These are phyloP conservation scores for Botrylloides violaceus DNA, from an alignment of 23 tunicate species.

Conservation along the genomic window DNA sequence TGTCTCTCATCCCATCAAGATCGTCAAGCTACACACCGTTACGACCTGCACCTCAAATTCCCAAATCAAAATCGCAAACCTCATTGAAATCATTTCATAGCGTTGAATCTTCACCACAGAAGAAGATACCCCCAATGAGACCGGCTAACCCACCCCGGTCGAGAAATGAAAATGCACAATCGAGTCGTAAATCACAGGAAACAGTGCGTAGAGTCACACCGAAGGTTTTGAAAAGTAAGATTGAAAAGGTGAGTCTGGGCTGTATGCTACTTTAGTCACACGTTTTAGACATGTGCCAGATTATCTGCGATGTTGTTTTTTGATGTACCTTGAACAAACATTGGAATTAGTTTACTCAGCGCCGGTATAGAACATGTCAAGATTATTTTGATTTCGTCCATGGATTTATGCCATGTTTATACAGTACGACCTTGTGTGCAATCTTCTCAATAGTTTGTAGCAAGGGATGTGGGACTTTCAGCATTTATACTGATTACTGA, in stretches of 20 bases:
- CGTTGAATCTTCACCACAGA: neutral
- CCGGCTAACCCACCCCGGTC: constrained; percentile 40
- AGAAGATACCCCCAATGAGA: constrained; percentile 27
- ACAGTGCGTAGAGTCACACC: constrained; percentile 5
- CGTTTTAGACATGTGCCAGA: no score
- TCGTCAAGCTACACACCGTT: neutral
- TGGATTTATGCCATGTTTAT: no score
- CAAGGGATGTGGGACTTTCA: no score
- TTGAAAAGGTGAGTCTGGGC: constrained; percentile 80
- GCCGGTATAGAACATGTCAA: no score
- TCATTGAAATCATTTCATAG: neutral
- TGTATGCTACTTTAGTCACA: no score
- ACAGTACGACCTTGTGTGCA: no score
- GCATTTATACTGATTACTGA: no score
- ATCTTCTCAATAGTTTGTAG: no score
- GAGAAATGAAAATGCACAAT: neutral
- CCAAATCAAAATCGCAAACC: neutral
- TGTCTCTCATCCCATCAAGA: neutral
- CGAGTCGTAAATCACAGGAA: neutral
- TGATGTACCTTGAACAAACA: no score
- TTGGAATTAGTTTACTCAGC: no score
- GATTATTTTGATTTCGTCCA: no score
- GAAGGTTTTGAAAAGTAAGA: constrained; percentile 30
- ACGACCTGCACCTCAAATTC: constrained; percentile 50
- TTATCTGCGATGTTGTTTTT: no score